phyloP scores from a whole-genome alignment of 2,113 vertebrate genomes.

The Catagonus wagneri region DNA sequence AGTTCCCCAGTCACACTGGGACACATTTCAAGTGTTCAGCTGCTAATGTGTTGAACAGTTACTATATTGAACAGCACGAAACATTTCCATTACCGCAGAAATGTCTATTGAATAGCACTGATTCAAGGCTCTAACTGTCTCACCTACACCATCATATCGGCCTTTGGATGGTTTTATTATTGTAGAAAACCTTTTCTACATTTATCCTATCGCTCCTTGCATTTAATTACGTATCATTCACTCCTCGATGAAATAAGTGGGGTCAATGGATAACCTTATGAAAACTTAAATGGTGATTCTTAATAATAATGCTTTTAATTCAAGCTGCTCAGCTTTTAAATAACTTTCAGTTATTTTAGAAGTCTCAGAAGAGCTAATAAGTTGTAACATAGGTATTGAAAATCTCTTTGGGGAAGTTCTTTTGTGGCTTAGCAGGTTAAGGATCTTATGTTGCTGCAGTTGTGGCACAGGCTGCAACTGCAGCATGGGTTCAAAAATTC shows the following conservation, averaged over 20 bases:
- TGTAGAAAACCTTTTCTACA: background rate
- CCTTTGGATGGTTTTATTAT: background rate
- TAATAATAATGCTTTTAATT: background rate
- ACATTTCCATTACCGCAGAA: background rate
- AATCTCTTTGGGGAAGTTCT: background rate
- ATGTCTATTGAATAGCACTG: background rate
- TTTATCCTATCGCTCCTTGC: background rate
- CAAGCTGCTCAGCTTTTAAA: background rate
- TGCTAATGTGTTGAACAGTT: background rate
- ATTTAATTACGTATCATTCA: background rate
- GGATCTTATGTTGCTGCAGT: too few species aligned
- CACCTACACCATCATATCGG: background rate
- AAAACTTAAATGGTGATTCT: background rate
- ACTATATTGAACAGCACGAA: background rate
- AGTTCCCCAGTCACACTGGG: background rate
- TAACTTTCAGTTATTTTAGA: background rate
- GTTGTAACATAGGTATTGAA: background rate
- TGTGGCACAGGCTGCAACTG: too few species aligned
- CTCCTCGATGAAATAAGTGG: slow-evolving; percentile 13
- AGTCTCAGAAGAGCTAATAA: background rate
- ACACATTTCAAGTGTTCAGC: background rate
- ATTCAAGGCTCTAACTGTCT: background rate
- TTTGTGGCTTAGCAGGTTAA: too few species aligned
- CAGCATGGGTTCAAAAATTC: too few species aligned
- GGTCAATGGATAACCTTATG: background rate